phyloP scores from a whole-genome alignment of 2,888 invertebrate genomes.

The Rotaria socialis region DNA sequence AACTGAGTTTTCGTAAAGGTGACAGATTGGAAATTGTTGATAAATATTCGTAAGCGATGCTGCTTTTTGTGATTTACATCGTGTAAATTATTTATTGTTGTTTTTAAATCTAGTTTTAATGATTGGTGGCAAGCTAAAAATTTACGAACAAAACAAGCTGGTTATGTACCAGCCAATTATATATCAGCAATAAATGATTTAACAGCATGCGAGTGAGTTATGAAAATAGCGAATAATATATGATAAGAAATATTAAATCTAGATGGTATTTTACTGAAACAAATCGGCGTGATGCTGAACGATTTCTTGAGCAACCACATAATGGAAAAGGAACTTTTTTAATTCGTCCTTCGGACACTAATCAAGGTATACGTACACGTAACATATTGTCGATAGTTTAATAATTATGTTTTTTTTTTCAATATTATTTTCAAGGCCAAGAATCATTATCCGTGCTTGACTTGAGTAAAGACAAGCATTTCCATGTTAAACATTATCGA shows the following conservation, averaged over 20 bases:
- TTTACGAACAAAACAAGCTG: constrained; percentile 44
- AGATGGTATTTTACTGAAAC: constrained; percentile 47
- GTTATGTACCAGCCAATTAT: constrained; percentile 47
- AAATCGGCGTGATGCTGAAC: constrained; percentile 46
- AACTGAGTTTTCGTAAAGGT: constrained; percentile 24
- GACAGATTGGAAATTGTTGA: constrained; percentile 28
- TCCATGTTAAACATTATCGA: constrained; percentile 47
- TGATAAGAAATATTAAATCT: neutral
- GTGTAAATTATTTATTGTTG: neutral
- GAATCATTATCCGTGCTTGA: constrained; percentile 46
- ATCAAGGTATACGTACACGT: constrained; percentile 38
- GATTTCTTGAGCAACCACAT: constrained; percentile 42
- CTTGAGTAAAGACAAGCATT: constrained; percentile 44
- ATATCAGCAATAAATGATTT: constrained; percentile 46
- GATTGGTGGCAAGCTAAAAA: constrained; percentile 47
- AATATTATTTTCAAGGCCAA: neutral
- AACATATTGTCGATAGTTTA: neutral
- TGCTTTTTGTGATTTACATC: neutral
- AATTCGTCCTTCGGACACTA: constrained; percentile 89
- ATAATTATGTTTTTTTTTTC: neutral
- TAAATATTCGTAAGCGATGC: neutral
- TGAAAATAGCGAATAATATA: neutral
- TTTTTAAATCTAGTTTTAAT: constrained; percentile 38
- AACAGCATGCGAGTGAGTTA: constrained; percentile 43
- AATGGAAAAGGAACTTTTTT: constrained; percentile 60